Evolutionary conservation across 2,888 invertebrate species (phyloP).

Genomic region (Phymatocera aterrima): DNA sequence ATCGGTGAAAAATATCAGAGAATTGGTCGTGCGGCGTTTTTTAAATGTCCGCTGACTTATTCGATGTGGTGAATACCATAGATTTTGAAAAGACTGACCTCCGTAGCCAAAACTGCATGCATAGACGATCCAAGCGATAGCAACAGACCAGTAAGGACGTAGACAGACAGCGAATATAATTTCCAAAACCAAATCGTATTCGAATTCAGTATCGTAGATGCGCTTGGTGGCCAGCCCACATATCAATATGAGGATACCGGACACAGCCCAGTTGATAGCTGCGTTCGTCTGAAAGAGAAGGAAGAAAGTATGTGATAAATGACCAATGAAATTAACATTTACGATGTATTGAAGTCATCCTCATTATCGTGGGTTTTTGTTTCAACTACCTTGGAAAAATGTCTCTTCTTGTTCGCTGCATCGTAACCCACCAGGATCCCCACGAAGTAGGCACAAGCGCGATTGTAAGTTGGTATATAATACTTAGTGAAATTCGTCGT

Average conservation of each 20-base stretch:
- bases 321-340: slow-evolving; percentile 18
- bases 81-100: slow-evolving; percentile 63
- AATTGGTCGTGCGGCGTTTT: not conserved
- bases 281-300: slow-evolving; percentile 49
- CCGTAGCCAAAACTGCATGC: slow-evolving; percentile 76
- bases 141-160: slow-evolving; percentile 75
- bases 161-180: slow-evolving; percentile 72
- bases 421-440: slow-evolving; percentile 53
- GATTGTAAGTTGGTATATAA: slow-evolving; percentile 50
- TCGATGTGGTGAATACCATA: not conserved
- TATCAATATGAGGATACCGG: not conserved
- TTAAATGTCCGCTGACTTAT: not conserved
- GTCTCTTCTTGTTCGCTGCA: not conserved
- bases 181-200: slow-evolving; percentile 67
- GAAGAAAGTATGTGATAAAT: not conserved
- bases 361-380: not conserved
- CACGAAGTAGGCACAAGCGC: slow-evolving; percentile 52
- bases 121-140: slow-evolving; percentile 76
- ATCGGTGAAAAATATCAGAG: not conserved
- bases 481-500: slow-evolving; percentile 24
- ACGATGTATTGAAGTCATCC: not conserved
- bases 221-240: not conserved
- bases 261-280: not conserved
- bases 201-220: slow-evolving; percentile 57
- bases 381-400: not conserved